phyloP scores from a whole-genome alignment of 2,113 vertebrate genomes.

The Ochotona princeps region DNA sequence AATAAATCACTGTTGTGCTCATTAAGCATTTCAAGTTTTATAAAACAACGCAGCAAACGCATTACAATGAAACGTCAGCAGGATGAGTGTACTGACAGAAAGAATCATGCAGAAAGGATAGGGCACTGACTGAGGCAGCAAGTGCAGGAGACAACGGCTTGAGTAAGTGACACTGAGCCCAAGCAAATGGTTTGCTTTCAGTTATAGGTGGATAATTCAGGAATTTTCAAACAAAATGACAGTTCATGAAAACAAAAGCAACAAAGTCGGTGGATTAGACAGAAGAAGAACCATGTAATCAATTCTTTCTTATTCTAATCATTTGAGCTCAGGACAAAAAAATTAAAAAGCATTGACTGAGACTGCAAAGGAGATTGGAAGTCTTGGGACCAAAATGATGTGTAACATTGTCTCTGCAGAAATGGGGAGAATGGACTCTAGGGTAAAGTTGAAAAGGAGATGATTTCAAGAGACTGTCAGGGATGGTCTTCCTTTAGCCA shows the following conservation, averaged over 20 bases:
- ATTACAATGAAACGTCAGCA: neutral
- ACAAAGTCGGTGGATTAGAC: neutral
- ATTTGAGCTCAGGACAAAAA: neutral
- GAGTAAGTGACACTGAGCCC: neutral
- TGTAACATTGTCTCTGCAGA: neutral
- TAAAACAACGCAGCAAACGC: neutral
- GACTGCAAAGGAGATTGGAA: neutral
- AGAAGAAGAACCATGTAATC: neutral
- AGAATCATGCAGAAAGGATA: neutral
- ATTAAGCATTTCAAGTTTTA: neutral
- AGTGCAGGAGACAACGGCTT: neutral
- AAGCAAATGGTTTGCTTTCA: neutral
- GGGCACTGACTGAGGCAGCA: neutral
- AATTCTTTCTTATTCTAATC: neutral
- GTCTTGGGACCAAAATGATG: neutral
- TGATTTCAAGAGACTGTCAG: too few relatives aligned
- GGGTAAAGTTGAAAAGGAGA: neutral
- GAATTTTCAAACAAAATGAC: neutral
- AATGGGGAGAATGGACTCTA: neutral
- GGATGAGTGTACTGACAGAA: neutral
- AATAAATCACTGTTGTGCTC: neutral
- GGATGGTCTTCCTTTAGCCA: neutral
- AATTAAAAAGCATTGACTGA: neutral
- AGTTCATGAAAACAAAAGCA: neutral
- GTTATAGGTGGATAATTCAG: neutral